A percentile compares a stretch with the other conserved stretches of the same genome.
Evolutionary conservation across 2,113 vertebrate species (phyloP).

Genomic region (human (Homo sapiens)): GRCh38 chr6:81857001-81857500

Average conservation of each 20-base stretch:
- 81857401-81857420: background rate
- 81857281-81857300: background rate
- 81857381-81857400: background rate
- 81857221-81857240: background rate
- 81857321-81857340: background rate
- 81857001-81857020: background rate
- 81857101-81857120: background rate
- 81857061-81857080: background rate
- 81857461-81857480: background rate
- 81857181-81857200: background rate
- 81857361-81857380: background rate
- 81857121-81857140: background rate
- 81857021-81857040: background rate
- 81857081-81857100: background rate
- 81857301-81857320: background rate
- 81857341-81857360: background rate
- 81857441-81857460: background rate
- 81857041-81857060: background rate
- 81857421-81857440: background rate
- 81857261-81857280: background rate
- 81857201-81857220: background rate
- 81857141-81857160: background rate
- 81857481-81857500: background rate
- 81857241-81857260: background rate
- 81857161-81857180: background rate